Percentiles rank a stretch among this genome's conserved stretches.
Conservation (phyloP, 2,888 invertebrate genomes). For the Alitta virens region DNA sequence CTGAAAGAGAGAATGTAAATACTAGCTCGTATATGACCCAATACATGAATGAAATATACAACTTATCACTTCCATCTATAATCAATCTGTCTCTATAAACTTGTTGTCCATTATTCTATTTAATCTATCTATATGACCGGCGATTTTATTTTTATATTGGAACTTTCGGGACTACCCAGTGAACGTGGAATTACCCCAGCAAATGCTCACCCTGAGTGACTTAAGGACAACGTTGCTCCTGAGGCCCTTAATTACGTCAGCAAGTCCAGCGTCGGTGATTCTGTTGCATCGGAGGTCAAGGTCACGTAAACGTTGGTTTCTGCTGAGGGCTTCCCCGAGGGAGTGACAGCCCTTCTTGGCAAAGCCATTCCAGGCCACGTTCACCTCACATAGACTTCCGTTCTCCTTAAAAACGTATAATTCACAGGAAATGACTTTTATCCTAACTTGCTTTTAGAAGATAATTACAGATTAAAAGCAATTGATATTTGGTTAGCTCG, state of each 20-base stretch:
- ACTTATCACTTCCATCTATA: too few species aligned
- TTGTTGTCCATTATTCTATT: too few species aligned
- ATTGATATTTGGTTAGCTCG: too few species aligned
- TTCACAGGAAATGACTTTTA: neutral
- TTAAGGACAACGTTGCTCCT: neutral
- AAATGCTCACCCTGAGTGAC: neutral
- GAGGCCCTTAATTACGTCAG: neutral
- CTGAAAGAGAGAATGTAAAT: constrained; percentile 26
- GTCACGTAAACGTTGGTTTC: neutral
- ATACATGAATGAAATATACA: too few species aligned
- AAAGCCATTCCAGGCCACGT: neutral
- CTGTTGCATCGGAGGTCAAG: neutral
- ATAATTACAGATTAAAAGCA: too few species aligned
- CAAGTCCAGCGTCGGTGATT: neutral
- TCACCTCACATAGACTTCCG: neutral
- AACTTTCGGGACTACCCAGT: too few species aligned
- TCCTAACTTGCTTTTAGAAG: too few species aligned
- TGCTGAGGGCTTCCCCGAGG: neutral
- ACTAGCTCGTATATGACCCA: too few species aligned
- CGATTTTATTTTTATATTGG: too few species aligned
- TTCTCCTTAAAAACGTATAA: neutral
- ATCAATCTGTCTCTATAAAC: too few species aligned
- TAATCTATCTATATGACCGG: too few species aligned
- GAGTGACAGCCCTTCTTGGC: neutral
- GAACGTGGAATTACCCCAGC: too few species aligned